These are phyloP conservation scores for Psittacula echo DNA, from an alignment of 2,797 vertebrate species.

Conservation along the genomic window DNA sequence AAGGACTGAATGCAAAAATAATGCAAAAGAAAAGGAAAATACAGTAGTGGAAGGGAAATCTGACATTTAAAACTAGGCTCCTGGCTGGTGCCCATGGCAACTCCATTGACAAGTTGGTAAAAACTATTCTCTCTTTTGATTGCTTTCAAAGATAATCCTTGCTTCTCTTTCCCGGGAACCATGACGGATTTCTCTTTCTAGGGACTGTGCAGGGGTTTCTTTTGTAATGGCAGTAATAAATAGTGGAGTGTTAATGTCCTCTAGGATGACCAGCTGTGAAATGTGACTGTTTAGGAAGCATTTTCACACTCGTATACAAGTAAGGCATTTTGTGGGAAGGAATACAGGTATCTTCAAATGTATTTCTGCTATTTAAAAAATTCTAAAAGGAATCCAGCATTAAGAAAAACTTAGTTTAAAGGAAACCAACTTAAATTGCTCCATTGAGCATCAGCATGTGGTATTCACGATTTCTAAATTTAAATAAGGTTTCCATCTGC, in stretches of 20 bases:
- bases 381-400: slow-evolving; percentile 20
- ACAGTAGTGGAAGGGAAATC: slow-evolving; percentile 61
- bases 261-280: slow-evolving; percentile 64
- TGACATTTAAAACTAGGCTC: slow-evolving; percentile 73
- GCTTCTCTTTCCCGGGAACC: slow-evolving; percentile 75
- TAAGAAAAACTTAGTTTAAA: slow-evolving; percentile 41
- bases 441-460: slow-evolving; percentile 65
- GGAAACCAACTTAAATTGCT: slow-evolving; percentile 62
- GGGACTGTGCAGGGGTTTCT: slow-evolving; percentile 65
- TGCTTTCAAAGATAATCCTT: slow-evolving; percentile 79
- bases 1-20: slow-evolving; percentile 41
- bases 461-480: slow-evolving; percentile 65
- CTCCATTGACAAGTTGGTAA: slow-evolving; percentile 74
- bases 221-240: slow-evolving; percentile 75
- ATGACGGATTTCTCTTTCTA: slow-evolving; percentile 70
- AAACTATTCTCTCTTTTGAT: slow-evolving; percentile 75
- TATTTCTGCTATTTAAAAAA: slow-evolving; percentile 11
- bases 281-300: slow-evolving; percentile 59
- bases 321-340: background rate
- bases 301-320: slow-evolving; percentile 56
- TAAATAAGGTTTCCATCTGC: slow-evolving; percentile 77
- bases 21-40: slow-evolving; percentile 49
- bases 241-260: slow-evolving; percentile 72
- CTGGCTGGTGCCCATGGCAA: slow-evolving; percentile 77
- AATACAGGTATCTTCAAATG: slow-evolving; percentile 11